A percentile compares a stretch with the other conserved stretches of the same genome.
Conservation (phyloP, 1,140 invertebrate species). For the Pseudobourletiella spinata region DNA sequence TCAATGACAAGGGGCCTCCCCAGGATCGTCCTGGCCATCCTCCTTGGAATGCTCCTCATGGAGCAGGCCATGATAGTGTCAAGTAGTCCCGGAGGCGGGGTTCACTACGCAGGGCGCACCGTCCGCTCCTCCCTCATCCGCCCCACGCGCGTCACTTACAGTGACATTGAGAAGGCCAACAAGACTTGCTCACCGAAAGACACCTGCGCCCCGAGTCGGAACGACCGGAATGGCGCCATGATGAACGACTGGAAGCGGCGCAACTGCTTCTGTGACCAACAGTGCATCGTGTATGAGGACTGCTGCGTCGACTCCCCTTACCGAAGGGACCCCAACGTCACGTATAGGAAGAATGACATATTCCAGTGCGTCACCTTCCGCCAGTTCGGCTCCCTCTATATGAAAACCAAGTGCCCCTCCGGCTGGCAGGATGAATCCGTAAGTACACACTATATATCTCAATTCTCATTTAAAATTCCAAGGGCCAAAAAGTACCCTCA, state of each 20-base stretch:
- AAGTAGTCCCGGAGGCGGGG: too few relatives aligned
- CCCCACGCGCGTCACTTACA: constrained; percentile 33
- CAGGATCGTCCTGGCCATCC: too few relatives aligned
- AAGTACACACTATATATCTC: constrained; percentile 2
- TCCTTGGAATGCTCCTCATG: too few relatives aligned
- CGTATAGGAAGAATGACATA: constrained; percentile 31
- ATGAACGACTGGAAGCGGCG: constrained; percentile 41
- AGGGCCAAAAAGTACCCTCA: not conserved
- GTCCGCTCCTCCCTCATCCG: constrained; percentile 23
- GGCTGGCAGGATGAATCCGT: constrained; percentile 40
- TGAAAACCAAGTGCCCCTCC: constrained; percentile 43
- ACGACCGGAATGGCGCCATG: constrained; percentile 34
- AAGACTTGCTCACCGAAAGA: constrained; percentile 34
- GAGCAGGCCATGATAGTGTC: too few relatives aligned
- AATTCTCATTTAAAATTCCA: not conserved
- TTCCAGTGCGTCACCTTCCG: constrained; percentile 42
- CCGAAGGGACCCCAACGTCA: constrained; percentile 34
- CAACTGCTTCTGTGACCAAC: constrained; percentile 47
- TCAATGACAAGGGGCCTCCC: too few relatives aligned
- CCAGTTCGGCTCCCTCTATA: constrained; percentile 45
- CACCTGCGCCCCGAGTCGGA: constrained; percentile 32
- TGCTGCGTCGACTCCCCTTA: constrained; percentile 45
- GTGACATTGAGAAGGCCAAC: constrained; percentile 33
- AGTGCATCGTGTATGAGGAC: constrained; percentile 45
- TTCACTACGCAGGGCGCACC: too few relatives aligned